A percentile compares a stretch with the other conserved stretches of the same genome.
These are phyloP conservation scores for Leuctra nigra DNA, from an alignment of 2,888 invertebrate species.

Conservation along the genomic window DNA sequence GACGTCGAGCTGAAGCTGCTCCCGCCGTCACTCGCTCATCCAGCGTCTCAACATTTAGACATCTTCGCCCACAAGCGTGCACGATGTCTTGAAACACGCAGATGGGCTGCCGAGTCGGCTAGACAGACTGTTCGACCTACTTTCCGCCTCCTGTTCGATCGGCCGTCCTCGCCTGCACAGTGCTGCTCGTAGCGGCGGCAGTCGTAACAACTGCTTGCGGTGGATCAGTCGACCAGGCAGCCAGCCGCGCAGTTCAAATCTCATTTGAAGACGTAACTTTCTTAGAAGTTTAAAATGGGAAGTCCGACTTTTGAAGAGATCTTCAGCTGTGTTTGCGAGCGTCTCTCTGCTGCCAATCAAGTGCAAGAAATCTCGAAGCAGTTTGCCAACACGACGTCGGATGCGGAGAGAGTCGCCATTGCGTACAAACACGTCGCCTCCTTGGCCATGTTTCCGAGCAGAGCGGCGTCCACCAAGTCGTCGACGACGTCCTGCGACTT, in stretches of 20 bases:
- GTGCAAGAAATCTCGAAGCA: slow-evolving; percentile 8
- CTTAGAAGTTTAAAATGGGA: neutral
- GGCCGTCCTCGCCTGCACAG: too few species aligned
- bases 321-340: neutral
- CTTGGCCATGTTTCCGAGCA: neutral
- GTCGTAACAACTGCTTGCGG: too few species aligned
- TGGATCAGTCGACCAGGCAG: neutral
- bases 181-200: too few species aligned
- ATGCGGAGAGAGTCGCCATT: neutral
- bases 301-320: slow-evolving; percentile 1
- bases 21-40: too few species aligned
- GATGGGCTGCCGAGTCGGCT: neutral
- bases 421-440: neutral
- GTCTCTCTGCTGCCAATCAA: neutral
- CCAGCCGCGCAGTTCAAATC: too few species aligned
- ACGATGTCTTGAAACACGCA: neutral
- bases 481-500: neutral
- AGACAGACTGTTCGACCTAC: slow-evolving; percentile 1
- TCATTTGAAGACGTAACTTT: neutral
- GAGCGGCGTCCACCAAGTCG: neutral
- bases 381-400: neutral
- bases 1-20: neutral
- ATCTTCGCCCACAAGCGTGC: neutral
- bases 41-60: too few species aligned
- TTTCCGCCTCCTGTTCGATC: neutral